Conservation (phyloP, 2,888 invertebrate genomes). For the Lamellibrachia columna region DNA sequence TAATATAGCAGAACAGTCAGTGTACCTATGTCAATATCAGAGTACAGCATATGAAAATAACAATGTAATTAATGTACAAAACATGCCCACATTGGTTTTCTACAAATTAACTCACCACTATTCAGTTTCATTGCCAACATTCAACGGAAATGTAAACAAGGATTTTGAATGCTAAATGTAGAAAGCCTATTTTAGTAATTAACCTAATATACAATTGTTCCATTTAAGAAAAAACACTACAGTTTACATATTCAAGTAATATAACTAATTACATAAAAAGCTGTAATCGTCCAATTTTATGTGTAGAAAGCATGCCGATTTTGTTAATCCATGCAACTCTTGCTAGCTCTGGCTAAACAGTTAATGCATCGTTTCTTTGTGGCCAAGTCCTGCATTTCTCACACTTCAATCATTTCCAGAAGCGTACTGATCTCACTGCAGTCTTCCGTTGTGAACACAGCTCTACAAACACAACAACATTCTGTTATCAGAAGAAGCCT, state of each 20-base stretch:
- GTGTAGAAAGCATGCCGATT: neutral
- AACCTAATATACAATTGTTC: neutral
- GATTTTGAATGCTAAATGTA: neutral
- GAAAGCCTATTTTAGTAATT: neutral
- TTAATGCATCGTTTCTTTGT: neutral
- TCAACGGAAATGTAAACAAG: neutral
- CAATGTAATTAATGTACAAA: neutral
- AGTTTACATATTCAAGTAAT: neutral
- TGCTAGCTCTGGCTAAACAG: neutral
- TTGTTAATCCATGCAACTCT: neutral
- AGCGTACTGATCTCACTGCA: neutral
- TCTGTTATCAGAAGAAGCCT: neutral
- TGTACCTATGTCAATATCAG: neutral
- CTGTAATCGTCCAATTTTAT: neutral
- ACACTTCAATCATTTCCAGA: neutral
- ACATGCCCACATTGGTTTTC: neutral
- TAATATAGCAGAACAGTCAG: neutral
- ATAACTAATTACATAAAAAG: too few relatives aligned
- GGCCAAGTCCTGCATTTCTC: neutral
- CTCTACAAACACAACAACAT: neutral
- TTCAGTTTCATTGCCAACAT: neutral
- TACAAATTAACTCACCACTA: neutral
- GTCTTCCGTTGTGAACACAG: neutral
- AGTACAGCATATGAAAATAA: neutral
- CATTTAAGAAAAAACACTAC: neutral